These are phyloP conservation scores for Eriosoma lanigerum DNA, from an alignment of 1,140 invertebrate species.

Conservation along the genomic window DNA sequence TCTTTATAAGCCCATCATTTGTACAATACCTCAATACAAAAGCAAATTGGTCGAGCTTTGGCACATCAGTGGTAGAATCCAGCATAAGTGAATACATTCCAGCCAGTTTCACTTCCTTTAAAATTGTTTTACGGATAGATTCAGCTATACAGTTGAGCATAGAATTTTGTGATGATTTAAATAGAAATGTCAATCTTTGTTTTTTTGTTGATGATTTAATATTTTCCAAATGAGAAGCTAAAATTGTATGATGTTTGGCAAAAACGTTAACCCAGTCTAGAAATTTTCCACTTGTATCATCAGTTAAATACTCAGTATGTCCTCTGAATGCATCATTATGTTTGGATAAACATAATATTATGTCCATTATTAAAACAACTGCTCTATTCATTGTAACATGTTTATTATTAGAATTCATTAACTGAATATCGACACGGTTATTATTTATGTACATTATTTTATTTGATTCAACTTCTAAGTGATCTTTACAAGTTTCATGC, in stretches of 20 bases:
- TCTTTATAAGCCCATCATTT: background rate
- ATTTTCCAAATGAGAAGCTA: background rate
- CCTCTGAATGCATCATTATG: slow-evolving; percentile 9
- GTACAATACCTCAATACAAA: background rate
- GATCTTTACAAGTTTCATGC: too few species aligned
- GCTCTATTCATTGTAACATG: slow-evolving; percentile 5
- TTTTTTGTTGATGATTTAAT: slow-evolving; percentile 19
- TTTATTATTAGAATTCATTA: slow-evolving; percentile 1
- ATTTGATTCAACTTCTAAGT: too few species aligned
- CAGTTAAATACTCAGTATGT: background rate
- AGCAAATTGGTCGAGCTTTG: background rate
- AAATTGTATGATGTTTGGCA: slow-evolving; percentile 15
- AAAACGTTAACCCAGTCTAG: slow-evolving; percentile 1
- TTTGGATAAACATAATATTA: slow-evolving; percentile 12
- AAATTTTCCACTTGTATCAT: background rate
- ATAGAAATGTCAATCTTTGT: slow-evolving; percentile 24
- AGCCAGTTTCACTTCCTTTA: background rate
- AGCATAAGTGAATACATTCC: slow-evolving; percentile 1
- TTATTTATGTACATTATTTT: background rate
- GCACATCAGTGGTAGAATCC: background rate
- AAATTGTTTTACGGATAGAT: background rate
- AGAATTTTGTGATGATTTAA: slow-evolving; percentile 3
- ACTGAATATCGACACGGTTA: slow-evolving; percentile 5
- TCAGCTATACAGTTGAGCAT: slow-evolving; percentile 6
- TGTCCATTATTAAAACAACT: background rate